Evolutionary conservation across 2,797 vertebrate genomes (phyloP), one percentile per base, ranked within the genome.

Genomic region (Sebastes hubbsi): DNA sequence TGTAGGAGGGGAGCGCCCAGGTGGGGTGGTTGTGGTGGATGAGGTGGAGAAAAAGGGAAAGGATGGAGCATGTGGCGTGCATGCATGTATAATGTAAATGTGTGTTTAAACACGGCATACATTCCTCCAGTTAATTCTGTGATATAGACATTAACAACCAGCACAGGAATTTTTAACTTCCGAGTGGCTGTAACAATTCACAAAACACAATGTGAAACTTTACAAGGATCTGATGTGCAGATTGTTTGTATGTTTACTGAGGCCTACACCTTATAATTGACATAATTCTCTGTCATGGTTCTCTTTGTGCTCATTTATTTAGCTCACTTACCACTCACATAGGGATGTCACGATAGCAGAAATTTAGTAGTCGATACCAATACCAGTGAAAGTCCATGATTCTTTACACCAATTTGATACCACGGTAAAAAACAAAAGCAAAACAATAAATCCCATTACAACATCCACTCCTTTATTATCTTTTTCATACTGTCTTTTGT

Each of bases 61-160:
- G 70, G 60, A 69, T 62, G 34, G 69, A 77, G 62, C 74, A 77
- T 80, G 83, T 69, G 77, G 32, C 3, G 63, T 49, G 52, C 38
- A 58, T 55, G 38, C 36, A 59, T 76, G 70, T 86, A 60, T 81
- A 80, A 70, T 72, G 46, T 66, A 63, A 58, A 63, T 73, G 73
- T 77, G 62, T 77, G 81, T 84, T 73, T 77, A 78, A 86, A 75
- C 69, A 72, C 22, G 29, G 70, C n/a, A 84, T 88, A 85, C 88
- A 84, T 91, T 82, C 89, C 88, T 93, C 94, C n/a, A 83, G 91
- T 88, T 87, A 93, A 18, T 68, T 81, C 34, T 66, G 27, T 27
- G 22, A 82, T 69, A 72, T 4, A 25, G 63, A 58, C 13, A 88
- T 52, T n/a, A 46, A 30, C 14, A 2, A 25, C 14, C 18, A 54